These are phyloP conservation scores for Nemopilema nomurai DNA, from an alignment of 30 jellyfish, hydroid and myxozoan genomes.

Conservation along the genomic window DNA sequence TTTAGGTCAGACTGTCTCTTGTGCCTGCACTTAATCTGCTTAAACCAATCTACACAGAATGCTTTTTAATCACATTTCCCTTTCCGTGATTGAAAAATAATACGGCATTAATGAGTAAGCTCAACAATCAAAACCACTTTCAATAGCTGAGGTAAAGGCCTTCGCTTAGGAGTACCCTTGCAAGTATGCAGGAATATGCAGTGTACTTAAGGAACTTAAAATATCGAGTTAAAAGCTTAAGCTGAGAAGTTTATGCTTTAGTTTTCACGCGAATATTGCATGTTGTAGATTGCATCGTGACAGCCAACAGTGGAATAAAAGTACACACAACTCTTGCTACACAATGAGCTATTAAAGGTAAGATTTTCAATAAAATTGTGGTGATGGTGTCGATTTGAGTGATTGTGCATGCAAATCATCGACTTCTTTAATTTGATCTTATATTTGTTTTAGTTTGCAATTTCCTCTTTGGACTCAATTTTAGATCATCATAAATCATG, in stretches of 20 bases:
- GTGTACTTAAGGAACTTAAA: too few relatives aligned
- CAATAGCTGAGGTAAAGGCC: not conserved
- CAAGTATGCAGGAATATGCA: too few relatives aligned
- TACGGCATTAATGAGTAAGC: constrained; percentile 40
- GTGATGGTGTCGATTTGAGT: too few relatives aligned
- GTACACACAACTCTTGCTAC: not conserved
- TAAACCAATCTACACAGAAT: constrained; percentile 1
- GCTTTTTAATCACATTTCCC: constrained; percentile 54
- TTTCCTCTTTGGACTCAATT: too few relatives aligned
- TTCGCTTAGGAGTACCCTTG: too few relatives aligned
- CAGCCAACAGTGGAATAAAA: not conserved
- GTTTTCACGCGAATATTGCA: not conserved
- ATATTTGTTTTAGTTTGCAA: too few relatives aligned
- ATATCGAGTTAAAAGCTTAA: too few relatives aligned
- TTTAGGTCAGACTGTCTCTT: constrained; percentile 21
- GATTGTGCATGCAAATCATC: too few relatives aligned
- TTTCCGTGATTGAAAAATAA: constrained; percentile 45
- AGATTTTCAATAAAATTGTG: not conserved
- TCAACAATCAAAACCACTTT: not conserved
- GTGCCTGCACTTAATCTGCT: constrained; percentile 13
- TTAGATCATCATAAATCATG: too few relatives aligned
- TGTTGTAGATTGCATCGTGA: not conserved
- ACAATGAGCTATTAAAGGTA: not conserved
- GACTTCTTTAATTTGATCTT: too few relatives aligned
- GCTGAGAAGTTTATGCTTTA: too few relatives aligned